Evolutionary conservation across 1,140 invertebrate species (phyloP), one percentile per base, ranked within the genome.

Genomic region (Drosophila parabipectinata): DNA sequence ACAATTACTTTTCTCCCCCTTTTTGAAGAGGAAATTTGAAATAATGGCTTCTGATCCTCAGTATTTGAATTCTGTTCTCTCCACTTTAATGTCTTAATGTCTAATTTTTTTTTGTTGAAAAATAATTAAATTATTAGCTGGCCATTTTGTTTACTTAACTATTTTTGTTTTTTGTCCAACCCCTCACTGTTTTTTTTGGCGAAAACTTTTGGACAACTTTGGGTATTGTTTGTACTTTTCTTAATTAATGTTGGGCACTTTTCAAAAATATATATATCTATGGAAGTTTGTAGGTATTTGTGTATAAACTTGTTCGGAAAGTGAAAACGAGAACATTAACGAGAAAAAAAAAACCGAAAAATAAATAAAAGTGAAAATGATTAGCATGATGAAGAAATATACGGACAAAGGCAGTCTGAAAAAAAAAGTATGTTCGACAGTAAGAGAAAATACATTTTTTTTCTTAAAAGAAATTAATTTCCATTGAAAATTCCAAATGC

Each of bases 401-500:
- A 10, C 6, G 14, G 26, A 18, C 41, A 18, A 9, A 44, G 39
- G 39, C 39, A 5, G 50, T 34, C 30, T 8, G 44, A 34, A 45
- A 53, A 44, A 26, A 34, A 45, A 53, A 44, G 37, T 18, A 18
- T 18, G 44, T 41, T 15, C 39, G 44, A 8, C 15, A 45, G 15
- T 45, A 24, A 48, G 47, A 50, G 47, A 58, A 47, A 59, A 50
- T 56, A 21, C 5, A 28, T 28, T 28, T 28, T 28, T 28, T 28
- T 28, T 69, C 61, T 54, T 47, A 77, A 72, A 79, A 82, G 75
- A 88, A 87, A 88, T 87, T 88, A 79, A 87, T 87, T 88, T 88
- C 71, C 83, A 87, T 83, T 77, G 79, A 87, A 75, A 75, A 87
- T 88, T 87, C 75, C 83, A 77, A 83, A 88, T 77, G 83, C 80